phyloP scores from a whole-genome alignment of 2,797 vertebrate species.

The Rhyacichthys aspro region DNA sequence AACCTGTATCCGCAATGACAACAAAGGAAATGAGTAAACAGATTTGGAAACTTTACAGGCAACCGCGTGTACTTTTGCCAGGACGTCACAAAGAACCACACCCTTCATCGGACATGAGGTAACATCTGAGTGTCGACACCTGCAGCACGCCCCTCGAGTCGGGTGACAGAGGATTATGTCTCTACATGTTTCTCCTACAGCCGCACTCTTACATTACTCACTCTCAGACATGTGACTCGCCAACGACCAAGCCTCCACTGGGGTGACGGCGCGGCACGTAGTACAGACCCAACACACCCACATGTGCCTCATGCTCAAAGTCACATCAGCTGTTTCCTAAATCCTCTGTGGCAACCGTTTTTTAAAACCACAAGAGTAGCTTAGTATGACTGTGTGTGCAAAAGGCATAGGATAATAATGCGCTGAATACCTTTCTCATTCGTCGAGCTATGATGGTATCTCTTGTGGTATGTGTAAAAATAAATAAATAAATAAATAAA shows the following conservation, averaged over 20 bases:
- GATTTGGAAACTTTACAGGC: conserved; percentile 51
- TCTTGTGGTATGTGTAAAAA: no score
- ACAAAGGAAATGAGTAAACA: conserved; percentile 60
- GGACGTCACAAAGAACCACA: conserved; percentile 54
- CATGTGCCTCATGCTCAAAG: conserved; percentile 42
- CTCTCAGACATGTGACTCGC: conserved; percentile 70
- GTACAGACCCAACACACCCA: conserved; percentile 43
- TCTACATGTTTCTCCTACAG: conserved; percentile 55
- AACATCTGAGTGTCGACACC: conserved; percentile 64
- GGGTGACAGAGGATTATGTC: conserved; percentile 63
- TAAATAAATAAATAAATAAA: no score
- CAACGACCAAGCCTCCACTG: conserved; percentile 43
- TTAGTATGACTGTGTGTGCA: conserved; percentile 6
- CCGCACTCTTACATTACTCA: conserved; percentile 66
- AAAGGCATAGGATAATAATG: neutral
- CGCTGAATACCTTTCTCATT: neutral
- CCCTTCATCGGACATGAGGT: conserved; percentile 52
- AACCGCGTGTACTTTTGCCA: conserved; percentile 34
- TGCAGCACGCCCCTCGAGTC: conserved; percentile 33
- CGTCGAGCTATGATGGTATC: no score
- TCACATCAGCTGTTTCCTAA: conserved; percentile 68
- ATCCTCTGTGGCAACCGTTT: conserved; percentile 26
- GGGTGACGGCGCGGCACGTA: conserved; percentile 53
- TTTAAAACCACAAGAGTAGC: conserved; percentile 4
- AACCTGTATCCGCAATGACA: conserved; percentile 13